A percentile compares a stretch with the other conserved stretches of the same genome.
Conservation (phyloP, 2,797 vertebrate genomes). For the Parauchenoglanis ngamensis region DNA sequence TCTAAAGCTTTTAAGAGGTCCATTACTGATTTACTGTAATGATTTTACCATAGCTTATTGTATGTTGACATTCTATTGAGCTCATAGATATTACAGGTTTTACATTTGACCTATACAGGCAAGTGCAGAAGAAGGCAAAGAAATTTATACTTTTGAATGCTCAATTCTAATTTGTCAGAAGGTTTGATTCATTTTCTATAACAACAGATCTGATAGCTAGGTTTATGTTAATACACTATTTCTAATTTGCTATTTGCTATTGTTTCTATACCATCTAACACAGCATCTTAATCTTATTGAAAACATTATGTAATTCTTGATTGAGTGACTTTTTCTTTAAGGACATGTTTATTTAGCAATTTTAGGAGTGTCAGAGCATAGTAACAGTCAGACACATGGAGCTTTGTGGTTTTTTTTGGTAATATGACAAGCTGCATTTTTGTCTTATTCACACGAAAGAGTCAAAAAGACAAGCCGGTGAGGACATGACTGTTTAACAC, state of each 20-base stretch:
- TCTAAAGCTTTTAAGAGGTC: conserved; percentile 10
- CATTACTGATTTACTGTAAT: neutral
- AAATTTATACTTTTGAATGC: neutral
- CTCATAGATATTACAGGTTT: neutral
- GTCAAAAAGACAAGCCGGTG: neutral
- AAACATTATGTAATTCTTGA: neutral
- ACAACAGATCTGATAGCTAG: neutral
- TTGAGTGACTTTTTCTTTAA: neutral
- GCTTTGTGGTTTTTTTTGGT: neutral
- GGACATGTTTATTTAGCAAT: neutral
- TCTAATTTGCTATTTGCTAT: neutral
- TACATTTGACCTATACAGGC: neutral
- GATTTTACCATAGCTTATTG: neutral
- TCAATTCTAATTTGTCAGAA: neutral
- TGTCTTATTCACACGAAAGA: neutral
- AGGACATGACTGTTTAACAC: neutral
- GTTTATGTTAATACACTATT: neutral
- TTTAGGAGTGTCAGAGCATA: neutral
- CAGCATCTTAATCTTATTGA: neutral
- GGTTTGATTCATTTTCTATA: neutral
- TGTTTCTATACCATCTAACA: neutral
- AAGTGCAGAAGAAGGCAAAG: neutral
- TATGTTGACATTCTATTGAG: neutral
- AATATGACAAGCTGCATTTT: neutral
- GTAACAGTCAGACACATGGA: neutral